Evolutionary conservation across 2,113 vertebrate species (phyloP).

Genomic region (Spermophilus dauricus): DNA sequence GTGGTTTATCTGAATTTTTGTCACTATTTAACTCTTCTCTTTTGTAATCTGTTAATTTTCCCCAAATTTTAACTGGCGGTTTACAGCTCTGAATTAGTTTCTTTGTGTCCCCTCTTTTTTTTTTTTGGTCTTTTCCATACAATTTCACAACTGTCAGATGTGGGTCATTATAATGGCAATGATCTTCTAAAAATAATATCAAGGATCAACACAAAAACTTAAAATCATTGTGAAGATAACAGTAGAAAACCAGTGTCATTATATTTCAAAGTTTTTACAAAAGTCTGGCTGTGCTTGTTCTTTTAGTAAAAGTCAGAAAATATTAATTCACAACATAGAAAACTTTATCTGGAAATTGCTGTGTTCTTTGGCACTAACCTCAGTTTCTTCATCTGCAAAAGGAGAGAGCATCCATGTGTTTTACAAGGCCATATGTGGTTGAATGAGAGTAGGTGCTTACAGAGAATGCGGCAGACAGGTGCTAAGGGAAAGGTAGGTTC

Average conservation of each 20-base stretch:
- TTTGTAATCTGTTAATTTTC: neutral
- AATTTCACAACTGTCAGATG: conserved; percentile 17
- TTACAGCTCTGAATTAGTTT: conserved; percentile 34
- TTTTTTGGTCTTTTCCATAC: neutral
- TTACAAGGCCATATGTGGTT: too few species aligned
- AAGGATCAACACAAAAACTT: conserved; percentile 37
- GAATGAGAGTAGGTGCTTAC: too few species aligned
- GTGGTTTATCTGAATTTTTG: conserved; percentile 46
- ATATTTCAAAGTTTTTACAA: neutral
- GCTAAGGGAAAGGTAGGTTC: too few species aligned
- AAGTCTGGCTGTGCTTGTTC: neutral
- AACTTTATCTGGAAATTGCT: neutral
- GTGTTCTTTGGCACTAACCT: too few species aligned
- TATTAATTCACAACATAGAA: neutral
- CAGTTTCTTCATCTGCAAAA: too few species aligned
- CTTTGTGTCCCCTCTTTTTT: neutral
- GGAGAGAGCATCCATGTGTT: too few species aligned
- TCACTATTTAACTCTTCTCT: conserved; percentile 47
- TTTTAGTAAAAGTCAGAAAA: neutral
- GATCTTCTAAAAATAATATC: conserved; percentile 44
- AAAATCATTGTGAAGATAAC: conserved; percentile 26
- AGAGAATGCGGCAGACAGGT: too few species aligned
- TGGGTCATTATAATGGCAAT: neutral
- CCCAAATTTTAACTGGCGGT: conserved; percentile 6
- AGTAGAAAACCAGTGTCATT: neutral